Evolutionary conservation across 2,113 vertebrate species (phyloP).

Genomic region (Cynopterus brachyotis): DNA sequence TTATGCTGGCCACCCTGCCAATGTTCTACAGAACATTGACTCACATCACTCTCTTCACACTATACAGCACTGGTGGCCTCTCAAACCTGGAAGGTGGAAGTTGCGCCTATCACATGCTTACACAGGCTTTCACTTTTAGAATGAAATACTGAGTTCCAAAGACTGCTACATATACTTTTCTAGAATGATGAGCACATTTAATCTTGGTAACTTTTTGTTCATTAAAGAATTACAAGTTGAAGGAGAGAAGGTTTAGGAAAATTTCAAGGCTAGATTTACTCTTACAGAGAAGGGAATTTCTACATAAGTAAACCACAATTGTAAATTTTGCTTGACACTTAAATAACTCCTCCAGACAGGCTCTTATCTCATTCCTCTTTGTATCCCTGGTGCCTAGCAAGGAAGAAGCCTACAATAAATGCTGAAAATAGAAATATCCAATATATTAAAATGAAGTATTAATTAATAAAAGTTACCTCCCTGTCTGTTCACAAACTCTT

Average conservation of each 20-base stretch:
- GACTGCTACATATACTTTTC: neutral
- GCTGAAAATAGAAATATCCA: slow-evolving; percentile 11
- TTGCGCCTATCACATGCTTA: neutral
- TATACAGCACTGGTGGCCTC: neutral
- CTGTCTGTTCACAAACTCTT: neutral
- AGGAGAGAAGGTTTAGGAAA: neutral
- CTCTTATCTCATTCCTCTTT: neutral
- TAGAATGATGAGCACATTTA: slow-evolving; percentile 10
- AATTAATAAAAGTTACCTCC: slow-evolving; percentile 18
- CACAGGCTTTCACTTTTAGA: neutral
- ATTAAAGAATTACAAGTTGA: neutral
- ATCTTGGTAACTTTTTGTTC: neutral
- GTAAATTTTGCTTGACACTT: slow-evolving; percentile 17
- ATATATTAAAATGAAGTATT: slow-evolving; percentile 43
- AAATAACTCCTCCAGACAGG: neutral
- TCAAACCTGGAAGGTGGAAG: neutral
- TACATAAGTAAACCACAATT: neutral
- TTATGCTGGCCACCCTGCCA: slow-evolving; percentile 15
- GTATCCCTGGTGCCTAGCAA: neutral
- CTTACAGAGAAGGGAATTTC: neutral
- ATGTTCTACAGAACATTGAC: slow-evolving; percentile 40
- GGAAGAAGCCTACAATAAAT: slow-evolving; percentile 1
- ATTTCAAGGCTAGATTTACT: neutral
- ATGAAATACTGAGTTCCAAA: neutral
- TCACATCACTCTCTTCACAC: slow-evolving; percentile 37